Evolutionary conservation across 2,797 vertebrate genomes (phyloP).

Genomic region (Distichodus sexfasciatus): DNA sequence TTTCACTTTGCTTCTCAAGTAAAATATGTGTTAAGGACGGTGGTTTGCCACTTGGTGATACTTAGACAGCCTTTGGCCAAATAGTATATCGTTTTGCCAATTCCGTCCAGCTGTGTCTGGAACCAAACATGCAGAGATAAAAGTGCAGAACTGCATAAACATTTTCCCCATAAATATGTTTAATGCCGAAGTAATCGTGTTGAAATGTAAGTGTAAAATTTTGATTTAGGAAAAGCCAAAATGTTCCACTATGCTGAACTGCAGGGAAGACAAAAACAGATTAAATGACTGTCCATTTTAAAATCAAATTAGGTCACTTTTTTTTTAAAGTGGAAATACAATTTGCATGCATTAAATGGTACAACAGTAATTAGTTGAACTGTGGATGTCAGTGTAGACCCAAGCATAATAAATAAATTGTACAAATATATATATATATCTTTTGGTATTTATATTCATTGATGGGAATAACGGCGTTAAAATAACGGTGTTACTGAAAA

Average conservation of each 20-base stretch:
- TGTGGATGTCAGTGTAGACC: too few species aligned
- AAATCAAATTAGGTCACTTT: background rate
- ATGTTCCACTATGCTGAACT: background rate
- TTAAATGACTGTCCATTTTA: background rate
- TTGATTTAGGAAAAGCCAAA: background rate
- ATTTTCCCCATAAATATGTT: conserved; percentile 5
- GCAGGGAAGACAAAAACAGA: background rate
- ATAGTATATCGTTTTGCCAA: background rate
- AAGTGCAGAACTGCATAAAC: background rate
- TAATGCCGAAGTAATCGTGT: background rate
- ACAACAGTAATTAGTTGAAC: too few species aligned
- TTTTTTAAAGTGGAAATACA: background rate
- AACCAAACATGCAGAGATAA: background rate
- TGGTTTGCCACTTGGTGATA: background rate
- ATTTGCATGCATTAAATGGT: background rate
- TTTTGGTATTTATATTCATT: too few species aligned
- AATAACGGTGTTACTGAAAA: too few species aligned
- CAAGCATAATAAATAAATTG: too few species aligned
- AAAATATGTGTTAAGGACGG: background rate
- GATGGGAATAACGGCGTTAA: too few species aligned
- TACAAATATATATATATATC: too few species aligned
- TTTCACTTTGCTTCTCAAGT: background rate
- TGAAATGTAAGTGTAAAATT: conserved; percentile 1
- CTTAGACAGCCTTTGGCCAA: background rate
- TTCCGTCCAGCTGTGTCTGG: background rate